Evolutionary conservation across 1,140 invertebrate species (phyloP), one percentile per base, ranked within the genome.

Genomic region (Drosophila nigromelanica): DNA sequence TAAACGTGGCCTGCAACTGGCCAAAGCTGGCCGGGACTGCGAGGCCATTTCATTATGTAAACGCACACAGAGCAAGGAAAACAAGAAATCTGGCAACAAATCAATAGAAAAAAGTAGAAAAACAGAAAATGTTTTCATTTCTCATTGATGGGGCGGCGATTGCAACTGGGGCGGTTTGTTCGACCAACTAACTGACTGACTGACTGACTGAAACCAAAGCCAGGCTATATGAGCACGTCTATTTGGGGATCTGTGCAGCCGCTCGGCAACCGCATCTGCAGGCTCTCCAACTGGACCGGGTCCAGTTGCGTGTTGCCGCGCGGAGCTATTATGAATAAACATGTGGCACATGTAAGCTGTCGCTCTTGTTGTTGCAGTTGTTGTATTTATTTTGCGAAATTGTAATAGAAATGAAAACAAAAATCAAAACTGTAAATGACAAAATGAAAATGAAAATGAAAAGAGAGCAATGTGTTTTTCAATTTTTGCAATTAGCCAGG

Each of bases 61-160:
- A 87, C 78, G 39, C 8, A 50, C 6, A 68, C 70, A 14, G 24
- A n/a, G 54, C 81, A 86, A 86, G 82, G 82, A 82, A 82, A 86
- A 87, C 82, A 81, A 86, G 82, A 86, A 86, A 86, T 87, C 82
- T 86, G 75, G 83, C 82, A 21, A 82, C 82, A 86, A 86, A 86
- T 86, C 82, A 87, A 87, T 86, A 82, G 78, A 77, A 80, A 86
- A 75, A 35, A 33, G 12, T 7, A 56, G 5, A 40, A 40, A 40
- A n/a, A 56, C n/a, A 61, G 21, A 59, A 70, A 70, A 54, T 69
- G 58, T 58, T 73, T 73, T 51, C 48, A 70, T 63, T 63, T 74
- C 59, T 27, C 39, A 68, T 55, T 73, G 48, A 60, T 73, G 55
- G 62, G 54, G 47, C 55, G 33, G 61, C 30, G 50, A n/a, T 27